Base-by-base conservation (phyloP, 2,888 invertebrate genomes). In the Trichopoda pennipes region DNA sequence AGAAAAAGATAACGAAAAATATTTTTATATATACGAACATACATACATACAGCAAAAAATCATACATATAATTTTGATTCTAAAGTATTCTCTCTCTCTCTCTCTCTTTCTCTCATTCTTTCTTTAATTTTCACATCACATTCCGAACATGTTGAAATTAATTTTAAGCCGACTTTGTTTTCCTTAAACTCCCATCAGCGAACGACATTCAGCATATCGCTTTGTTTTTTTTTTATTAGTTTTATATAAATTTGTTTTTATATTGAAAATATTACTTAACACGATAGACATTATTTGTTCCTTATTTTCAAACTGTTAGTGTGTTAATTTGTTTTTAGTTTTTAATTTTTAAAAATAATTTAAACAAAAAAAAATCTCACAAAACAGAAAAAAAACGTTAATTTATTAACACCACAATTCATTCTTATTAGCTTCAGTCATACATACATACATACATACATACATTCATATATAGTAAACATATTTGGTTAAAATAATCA, bases 141-240 rank as follows among this genome's bases (percentile, higher is more conserved):
- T 82, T 82, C 82, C 82, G 75, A 56, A 72, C 19, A 55, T 58
- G 51, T 69, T 61, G 28, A 51, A 72, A 51, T 35, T 53, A 76
- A 42, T 56, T 69, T 23, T 42, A 47, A 32, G 35, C 7, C 2
- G 28, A 56, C 6, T 21, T 55, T 6, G 12, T 53, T 64, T 74
- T 17, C 12, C 38, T 12, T 38, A 16, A 58, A 64, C 49, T n/a
- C 58, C 51, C n/a, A 53, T 58, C 7, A 69, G 23, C 35, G 38
- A 81, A 64, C 53, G 44, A 53, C 17, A 35, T 32, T 53, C 51
- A 7, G 7, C 17, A 49, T 9, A 44, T 53, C 17, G 28, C 6
- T 9, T 69, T 53, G 3, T 3, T 19, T 64, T 53, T 19, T 23
- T 70, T 21, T 51, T 12, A 42, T 58, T 72, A 35, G n/a, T 23